Percentiles rank a stretch among this genome's conserved stretches.
These are phyloP conservation scores for Hipparchia semele DNA, from an alignment of 2,888 invertebrate species.

Conservation along the genomic window DNA sequence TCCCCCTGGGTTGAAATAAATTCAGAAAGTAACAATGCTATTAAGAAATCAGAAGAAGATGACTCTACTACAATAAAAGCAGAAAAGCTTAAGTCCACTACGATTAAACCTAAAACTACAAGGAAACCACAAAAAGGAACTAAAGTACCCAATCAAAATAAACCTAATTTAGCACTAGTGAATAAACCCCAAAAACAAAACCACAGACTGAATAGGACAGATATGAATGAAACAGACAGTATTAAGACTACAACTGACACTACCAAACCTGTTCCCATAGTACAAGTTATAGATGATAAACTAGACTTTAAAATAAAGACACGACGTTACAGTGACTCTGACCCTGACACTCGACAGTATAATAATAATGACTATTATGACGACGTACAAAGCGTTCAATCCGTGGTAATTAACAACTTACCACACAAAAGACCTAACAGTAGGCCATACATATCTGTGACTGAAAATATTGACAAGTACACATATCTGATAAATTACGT, in stretches of 20 bases:
- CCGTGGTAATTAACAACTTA: constrained; percentile 69
- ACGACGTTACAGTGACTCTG: constrained; percentile 63
- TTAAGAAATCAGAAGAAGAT: constrained; percentile 62
- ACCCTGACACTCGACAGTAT: constrained; percentile 56
- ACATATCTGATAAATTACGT: constrained; percentile 80
- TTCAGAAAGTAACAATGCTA: constrained; percentile 65
- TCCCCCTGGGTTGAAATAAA: constrained; percentile 84
- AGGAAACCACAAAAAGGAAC: constrained; percentile 45
- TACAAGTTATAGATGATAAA: constrained; percentile 82
- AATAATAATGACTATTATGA: constrained; percentile 65
- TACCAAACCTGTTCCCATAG: constrained; percentile 50
- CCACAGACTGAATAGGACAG: constrained; percentile 49
- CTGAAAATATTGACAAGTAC: constrained; percentile 76
- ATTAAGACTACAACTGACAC: constrained; percentile 40
- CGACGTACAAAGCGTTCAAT: constrained; percentile 68
- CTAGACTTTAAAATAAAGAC: constrained; percentile 82
- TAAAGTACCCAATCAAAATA: constrained; percentile 46
- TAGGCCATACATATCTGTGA: constrained; percentile 73
- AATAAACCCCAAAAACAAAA: constrained; percentile 50
- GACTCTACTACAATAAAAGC: constrained; percentile 34
- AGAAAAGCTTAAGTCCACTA: constrained; percentile 45
- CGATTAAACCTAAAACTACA: constrained; percentile 52
- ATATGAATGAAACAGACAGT: constrained; percentile 48
- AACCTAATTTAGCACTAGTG: constrained; percentile 43
- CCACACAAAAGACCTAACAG: constrained; percentile 69